Base-by-base conservation (phyloP, 30 jellyfish, hydroid and myxozoan genomes). In the Catostylus mosaicus region DNA sequence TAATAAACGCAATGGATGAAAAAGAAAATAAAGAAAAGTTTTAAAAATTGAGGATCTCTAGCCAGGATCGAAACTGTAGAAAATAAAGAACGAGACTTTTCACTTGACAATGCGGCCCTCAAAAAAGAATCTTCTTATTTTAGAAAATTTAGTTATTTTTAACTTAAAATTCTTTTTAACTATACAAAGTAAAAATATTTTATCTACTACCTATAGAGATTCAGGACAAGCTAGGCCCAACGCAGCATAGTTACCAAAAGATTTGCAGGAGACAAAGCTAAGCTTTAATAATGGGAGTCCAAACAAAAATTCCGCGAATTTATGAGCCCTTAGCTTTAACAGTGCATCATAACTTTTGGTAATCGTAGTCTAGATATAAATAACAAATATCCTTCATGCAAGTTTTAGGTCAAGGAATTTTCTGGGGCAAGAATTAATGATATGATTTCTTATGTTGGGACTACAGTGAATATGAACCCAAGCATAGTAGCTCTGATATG, bases 391-490 rank as follows among this genome's bases (percentile, higher is more conserved):
- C 61, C 18, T 18, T 11, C 30, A 6, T 16, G 31, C 8, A 48
- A 37, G 19, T 14, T 48, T 8, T 52, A 46, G 48, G 5, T 75
- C 22, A 75, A 75, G 32, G 19, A 47, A 11, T 75, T 75, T 64
- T 77, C 87, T 1, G 87, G 87, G 29, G 67, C 78, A 23, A 75
- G 67, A 34, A 38, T 32, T 0, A 65, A 59, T 11, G 37, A 75
- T 75, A 75, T 75, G 78, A 14, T 0, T 34, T 38, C 59, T 23
- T 75, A 75, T 40, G 3, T 75, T 9, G 65, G 54, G 66, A 76
- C 76, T 12, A 54, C 87, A 1, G 20, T 75, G 38, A 56, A 38
- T 4, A 12, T 27, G 0, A 75, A 36, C 75, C 87, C 87, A 52
- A 77, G 54, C 33, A 77, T 40, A 23, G 30, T 54, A 19, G 30